phyloP scores from a whole-genome alignment of 92 coral and sea anemone genomes.

The Epizoanthus ramosus region DNA sequence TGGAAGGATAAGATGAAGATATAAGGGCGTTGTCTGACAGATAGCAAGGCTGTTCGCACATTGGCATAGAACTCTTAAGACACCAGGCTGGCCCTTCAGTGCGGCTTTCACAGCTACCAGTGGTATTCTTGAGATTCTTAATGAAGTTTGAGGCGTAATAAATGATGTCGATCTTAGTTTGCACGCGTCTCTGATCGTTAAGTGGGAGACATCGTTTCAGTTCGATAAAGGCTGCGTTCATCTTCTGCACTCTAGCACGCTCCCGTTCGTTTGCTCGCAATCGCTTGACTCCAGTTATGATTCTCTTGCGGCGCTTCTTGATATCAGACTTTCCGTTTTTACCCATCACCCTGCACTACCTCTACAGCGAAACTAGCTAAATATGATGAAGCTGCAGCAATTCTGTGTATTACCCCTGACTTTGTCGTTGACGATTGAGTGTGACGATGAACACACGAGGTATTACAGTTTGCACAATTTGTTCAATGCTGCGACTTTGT shows the following conservation, averaged over 20 bases:
- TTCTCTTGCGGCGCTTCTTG: slow-evolving; percentile 43
- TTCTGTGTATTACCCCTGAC: not conserved
- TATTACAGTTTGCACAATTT: not conserved
- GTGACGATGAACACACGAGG: slow-evolving; percentile 1
- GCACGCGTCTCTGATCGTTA: slow-evolving; percentile 25
- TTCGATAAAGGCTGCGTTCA: slow-evolving; percentile 60
- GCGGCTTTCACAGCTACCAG: slow-evolving; percentile 8
- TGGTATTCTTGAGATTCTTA: slow-evolving; percentile 22
- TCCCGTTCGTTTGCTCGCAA: slow-evolving; percentile 60
- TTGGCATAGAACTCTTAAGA: slow-evolving; percentile 22
- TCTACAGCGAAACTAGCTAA: not conserved
- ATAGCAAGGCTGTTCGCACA: slow-evolving; percentile 33
- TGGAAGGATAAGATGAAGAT: slow-evolving; percentile 7
- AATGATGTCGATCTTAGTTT: slow-evolving; percentile 59
- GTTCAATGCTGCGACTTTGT: not conserved
- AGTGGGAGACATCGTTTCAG: slow-evolving; percentile 57
- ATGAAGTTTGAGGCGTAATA: slow-evolving; percentile 52
- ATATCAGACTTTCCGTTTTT: slow-evolving; percentile 23
- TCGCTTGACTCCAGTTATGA: slow-evolving; percentile 44
- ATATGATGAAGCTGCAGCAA: not conserved
- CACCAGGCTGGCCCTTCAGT: slow-evolving; percentile 29
- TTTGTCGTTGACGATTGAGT: no score
- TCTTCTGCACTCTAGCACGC: slow-evolving; percentile 56
- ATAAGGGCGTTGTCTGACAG: slow-evolving; percentile 41
- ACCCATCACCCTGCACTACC: not conserved